Conservation (phyloP, 2,113 vertebrate genomes). For the Bombycilla garrulus region DNA sequence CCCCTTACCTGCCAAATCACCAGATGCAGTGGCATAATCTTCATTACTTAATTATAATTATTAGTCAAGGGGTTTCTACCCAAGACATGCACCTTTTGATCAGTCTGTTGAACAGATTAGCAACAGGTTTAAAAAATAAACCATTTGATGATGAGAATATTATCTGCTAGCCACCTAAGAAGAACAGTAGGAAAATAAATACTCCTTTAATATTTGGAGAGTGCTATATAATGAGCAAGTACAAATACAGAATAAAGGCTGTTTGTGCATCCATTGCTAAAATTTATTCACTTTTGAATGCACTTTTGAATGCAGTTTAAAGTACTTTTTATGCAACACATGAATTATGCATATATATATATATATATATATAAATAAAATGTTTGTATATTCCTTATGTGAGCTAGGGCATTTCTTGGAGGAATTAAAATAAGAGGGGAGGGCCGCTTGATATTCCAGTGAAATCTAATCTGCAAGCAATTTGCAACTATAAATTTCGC, state of each 20-base stretch:
- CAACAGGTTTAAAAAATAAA: slow-evolving; percentile 21
- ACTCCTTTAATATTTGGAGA: neutral
- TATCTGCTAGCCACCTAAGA: neutral
- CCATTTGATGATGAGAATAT: neutral
- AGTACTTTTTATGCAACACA: neutral
- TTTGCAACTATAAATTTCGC: neutral
- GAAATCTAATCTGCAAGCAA: neutral
- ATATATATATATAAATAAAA: neutral
- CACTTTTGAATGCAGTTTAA: neutral
- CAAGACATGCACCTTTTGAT: neutral
- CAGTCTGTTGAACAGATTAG: neutral
- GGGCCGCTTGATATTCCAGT: neutral
- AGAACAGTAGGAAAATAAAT: neutral
- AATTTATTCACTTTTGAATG: neutral
- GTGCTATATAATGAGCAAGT: neutral
- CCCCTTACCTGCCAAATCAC: slow-evolving; percentile 40
- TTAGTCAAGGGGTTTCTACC: slow-evolving; percentile 21
- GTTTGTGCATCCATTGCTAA: neutral
- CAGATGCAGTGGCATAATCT: slow-evolving; percentile 30
- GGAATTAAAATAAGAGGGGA: neutral
- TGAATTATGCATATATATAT: neutral
- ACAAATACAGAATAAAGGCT: neutral
- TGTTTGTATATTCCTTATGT: neutral
- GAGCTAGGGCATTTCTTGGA: neutral
- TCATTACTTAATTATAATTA: slow-evolving; percentile 54